Evolutionary conservation across 2,888 invertebrate species (phyloP).

Genomic region (Pristionchus mayeri): DNA sequence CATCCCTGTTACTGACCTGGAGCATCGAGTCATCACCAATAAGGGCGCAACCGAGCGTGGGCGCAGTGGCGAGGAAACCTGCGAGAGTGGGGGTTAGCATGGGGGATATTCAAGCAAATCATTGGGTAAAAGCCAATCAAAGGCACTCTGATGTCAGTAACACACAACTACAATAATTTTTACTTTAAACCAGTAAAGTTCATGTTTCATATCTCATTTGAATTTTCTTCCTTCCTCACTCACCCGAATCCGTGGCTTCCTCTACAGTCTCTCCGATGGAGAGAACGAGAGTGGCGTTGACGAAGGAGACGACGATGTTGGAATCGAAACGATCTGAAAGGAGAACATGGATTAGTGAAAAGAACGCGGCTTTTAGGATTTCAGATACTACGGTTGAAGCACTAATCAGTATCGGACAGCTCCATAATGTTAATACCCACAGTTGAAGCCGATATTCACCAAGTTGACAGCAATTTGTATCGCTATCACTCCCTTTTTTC

Average conservation of each 20-base stretch:
- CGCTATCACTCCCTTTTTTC: too few species aligned
- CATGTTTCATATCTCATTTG: too few species aligned
- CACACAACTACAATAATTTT: too few species aligned
- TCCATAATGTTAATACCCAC: too few species aligned
- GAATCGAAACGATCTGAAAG: conserved; percentile 97
- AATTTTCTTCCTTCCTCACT: conserved; percentile 82
- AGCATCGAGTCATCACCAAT: conserved; percentile 97
- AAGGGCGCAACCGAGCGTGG: conserved; percentile 96
- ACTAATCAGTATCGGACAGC: too few species aligned
- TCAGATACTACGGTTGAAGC: too few species aligned
- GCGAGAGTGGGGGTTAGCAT: background rate
- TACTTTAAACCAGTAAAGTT: too few species aligned
- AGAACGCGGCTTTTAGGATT: too few species aligned
- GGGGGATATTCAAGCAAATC: background rate
- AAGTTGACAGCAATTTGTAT: too few species aligned
- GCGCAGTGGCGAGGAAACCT: conserved; percentile 93
- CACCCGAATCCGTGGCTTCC: conserved; percentile 94
- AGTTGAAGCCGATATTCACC: too few species aligned
- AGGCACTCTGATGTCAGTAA: too few species aligned
- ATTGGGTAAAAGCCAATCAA: background rate
- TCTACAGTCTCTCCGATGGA: conserved; percentile 99
- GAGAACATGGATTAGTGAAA: too few species aligned
- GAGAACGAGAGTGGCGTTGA: conserved; percentile 96
- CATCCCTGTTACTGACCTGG: conserved; percentile 82
- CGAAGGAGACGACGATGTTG: conserved; percentile 99